phyloP scores from a whole-genome alignment of 2,888 invertebrate genomes.

The Dioctria rufipes region DNA sequence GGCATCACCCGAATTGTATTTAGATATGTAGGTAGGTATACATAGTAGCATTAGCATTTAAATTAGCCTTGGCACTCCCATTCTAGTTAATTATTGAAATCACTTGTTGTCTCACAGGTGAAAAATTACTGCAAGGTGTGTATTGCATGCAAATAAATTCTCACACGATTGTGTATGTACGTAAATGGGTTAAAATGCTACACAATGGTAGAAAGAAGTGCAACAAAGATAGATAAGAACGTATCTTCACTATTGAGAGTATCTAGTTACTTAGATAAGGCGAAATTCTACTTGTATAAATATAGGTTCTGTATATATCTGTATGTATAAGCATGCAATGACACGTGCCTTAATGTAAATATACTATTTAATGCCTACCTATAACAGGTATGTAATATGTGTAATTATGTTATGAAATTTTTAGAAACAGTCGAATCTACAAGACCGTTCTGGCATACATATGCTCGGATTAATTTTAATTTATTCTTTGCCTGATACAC shows the following conservation, averaged over 20 bases:
- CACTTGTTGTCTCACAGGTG: background rate
- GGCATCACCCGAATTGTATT: background rate
- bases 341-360: background rate
- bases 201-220: too few relatives aligned
- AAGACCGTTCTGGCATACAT: too few relatives aligned
- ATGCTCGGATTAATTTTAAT: too few relatives aligned
- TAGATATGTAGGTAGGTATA: background rate
- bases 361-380: background rate
- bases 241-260: too few relatives aligned
- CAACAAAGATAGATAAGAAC: too few relatives aligned
- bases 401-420: too few relatives aligned
- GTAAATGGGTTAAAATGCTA: background rate
- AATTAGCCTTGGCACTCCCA: slow-evolving; percentile 38
- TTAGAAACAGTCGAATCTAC: too few relatives aligned
- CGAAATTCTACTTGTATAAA: too few relatives aligned
- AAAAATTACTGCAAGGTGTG: slow-evolving; percentile 15
- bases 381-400: too few relatives aligned
- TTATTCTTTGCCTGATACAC: too few relatives aligned
- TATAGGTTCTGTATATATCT: too few relatives aligned
- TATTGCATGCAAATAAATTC: background rate
- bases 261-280: too few relatives aligned
- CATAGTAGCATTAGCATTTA: background rate
- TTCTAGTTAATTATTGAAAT: slow-evolving; percentile 6
- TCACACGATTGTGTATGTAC: background rate
- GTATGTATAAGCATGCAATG: background rate